phyloP scores from a whole-genome alignment of 2,113 vertebrate species.

The Marmota monax region DNA sequence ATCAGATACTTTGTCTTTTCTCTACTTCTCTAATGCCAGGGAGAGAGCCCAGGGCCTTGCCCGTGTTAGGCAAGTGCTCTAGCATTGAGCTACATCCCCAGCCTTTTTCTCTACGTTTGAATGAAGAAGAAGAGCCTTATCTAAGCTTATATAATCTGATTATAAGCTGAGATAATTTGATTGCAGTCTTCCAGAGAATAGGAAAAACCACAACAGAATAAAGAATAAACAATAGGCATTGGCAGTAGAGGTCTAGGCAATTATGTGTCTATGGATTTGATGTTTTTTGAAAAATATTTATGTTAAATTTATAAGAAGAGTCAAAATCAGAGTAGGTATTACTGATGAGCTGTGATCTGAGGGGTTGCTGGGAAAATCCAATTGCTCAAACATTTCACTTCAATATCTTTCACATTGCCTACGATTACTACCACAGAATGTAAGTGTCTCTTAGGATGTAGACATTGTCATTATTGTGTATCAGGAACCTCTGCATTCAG shows the following conservation, averaged over 20 bases:
- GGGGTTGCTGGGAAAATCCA: neutral
- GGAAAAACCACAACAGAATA: neutral
- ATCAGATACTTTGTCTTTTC: neutral
- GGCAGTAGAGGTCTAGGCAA: neutral
- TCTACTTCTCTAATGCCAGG: neutral
- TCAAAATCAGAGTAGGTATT: neutral
- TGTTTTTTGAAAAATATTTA: neutral
- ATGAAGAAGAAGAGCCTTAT: neutral
- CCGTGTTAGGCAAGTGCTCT: neutral
- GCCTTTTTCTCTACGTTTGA: neutral
- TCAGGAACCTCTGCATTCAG: neutral
- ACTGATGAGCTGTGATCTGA: neutral
- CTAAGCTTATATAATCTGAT: neutral
- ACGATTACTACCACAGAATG: neutral
- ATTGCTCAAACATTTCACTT: neutral
- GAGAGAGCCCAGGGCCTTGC: neutral
- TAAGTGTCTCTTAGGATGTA: neutral
- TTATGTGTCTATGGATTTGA: neutral
- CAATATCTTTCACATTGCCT: neutral
- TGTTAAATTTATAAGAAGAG: neutral
- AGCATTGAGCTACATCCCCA: neutral
- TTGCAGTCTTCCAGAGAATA: neutral
- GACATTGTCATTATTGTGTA: neutral
- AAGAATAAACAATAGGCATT: neutral
- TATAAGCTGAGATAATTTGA: neutral